Percentiles rank a stretch among this genome's conserved stretches.
Evolutionary conservation across 2,797 vertebrate genomes (phyloP).

Genomic region (Labeo calbasu): DNA sequence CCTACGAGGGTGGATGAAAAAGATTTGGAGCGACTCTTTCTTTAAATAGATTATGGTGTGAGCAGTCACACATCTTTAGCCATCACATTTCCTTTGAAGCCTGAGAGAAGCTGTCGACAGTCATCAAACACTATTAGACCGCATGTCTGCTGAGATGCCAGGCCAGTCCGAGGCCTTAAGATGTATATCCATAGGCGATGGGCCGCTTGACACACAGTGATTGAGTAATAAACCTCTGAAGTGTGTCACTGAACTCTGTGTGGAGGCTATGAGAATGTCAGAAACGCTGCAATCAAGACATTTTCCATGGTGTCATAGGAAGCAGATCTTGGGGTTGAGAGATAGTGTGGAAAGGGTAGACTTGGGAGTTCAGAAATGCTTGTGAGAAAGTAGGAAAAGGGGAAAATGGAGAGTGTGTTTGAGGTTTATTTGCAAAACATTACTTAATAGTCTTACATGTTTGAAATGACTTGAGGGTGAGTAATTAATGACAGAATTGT

Average conservation of each 20-base stretch:
- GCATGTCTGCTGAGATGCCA: conserved; percentile 54
- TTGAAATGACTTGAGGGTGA: too few species aligned
- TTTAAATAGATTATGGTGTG: conserved; percentile 77
- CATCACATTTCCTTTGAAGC: conserved; percentile 72
- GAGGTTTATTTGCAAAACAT: background rate
- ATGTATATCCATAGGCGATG: conserved; percentile 50
- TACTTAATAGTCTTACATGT: background rate
- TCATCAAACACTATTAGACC: conserved; percentile 64
- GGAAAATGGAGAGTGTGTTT: background rate
- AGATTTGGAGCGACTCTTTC: conserved; percentile 75
- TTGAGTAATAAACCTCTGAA: background rate
- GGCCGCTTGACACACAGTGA: background rate
- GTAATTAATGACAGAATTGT: too few species aligned
- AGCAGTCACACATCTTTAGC: conserved; percentile 76
- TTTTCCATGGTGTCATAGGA: background rate
- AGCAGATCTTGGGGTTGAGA: background rate
- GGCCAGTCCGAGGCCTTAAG: conserved; percentile 42
- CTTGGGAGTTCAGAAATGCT: background rate
- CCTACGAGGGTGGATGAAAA: conserved; percentile 76
- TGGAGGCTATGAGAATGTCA: background rate
- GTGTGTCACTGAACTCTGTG: conserved; percentile 31
- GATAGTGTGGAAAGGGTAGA: background rate
- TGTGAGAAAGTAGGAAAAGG: background rate
- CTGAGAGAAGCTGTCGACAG: conserved; percentile 67
- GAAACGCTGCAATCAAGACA: background rate